These are phyloP conservation scores for Cyclura pinguis DNA, from an alignment of 2,797 vertebrate species.

Conservation along the genomic window DNA sequence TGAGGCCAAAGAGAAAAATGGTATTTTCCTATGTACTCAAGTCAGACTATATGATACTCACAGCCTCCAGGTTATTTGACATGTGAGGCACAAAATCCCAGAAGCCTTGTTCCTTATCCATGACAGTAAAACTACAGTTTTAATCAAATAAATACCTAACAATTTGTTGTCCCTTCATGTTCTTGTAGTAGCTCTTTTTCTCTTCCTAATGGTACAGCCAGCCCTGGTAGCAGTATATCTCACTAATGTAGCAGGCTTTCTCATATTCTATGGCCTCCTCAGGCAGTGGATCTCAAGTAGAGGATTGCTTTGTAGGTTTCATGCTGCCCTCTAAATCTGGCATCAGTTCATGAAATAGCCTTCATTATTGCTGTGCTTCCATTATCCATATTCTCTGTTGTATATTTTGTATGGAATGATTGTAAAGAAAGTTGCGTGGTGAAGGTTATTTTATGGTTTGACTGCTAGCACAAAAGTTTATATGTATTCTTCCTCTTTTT, in stretches of 20 bases:
- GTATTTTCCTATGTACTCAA: background rate
- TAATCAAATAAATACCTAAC: background rate
- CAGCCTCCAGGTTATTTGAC: background rate
- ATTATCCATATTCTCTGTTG: background rate
- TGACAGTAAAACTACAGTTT: background rate
- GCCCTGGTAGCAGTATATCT: background rate
- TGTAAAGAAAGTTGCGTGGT: background rate
- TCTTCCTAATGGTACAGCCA: background rate
- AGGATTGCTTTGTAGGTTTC: background rate
- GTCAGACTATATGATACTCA: background rate
- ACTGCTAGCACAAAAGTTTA: background rate
- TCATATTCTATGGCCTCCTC: background rate
- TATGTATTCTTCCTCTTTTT: background rate
- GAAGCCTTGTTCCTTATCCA: background rate
- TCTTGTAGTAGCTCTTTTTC: background rate
- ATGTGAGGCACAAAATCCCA: background rate
- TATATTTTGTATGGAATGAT: background rate
- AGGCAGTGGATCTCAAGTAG: background rate
- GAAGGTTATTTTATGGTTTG: slow-evolving; percentile 23
- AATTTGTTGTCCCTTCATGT: background rate
- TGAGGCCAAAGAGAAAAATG: background rate
- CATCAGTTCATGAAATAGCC: background rate
- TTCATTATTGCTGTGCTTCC: background rate
- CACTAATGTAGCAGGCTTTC: background rate
- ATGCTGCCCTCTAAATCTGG: background rate